These are phyloP conservation scores for Brachyalestes nurse DNA, from an alignment of 2,797 vertebrate species.

Conservation along the genomic window DNA sequence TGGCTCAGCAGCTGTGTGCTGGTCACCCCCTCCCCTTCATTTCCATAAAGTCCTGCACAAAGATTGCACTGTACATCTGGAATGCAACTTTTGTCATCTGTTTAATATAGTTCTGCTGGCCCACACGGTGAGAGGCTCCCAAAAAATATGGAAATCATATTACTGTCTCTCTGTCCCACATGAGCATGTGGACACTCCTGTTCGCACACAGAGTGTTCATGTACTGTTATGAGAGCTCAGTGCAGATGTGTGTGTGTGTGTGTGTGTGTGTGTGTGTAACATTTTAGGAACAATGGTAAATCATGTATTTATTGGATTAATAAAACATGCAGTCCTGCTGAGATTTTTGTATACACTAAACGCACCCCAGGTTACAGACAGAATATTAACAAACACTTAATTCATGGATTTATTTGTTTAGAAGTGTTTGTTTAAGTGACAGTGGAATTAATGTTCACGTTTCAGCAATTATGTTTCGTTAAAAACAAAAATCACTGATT, in stretches of 20 bases:
- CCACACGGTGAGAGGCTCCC: constrained; percentile 68
- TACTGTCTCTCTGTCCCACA: constrained; percentile 46
- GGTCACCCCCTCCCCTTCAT: constrained; percentile 74
- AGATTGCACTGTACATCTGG: constrained; percentile 84
- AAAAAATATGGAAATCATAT: constrained; percentile 78
- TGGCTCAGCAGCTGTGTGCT: constrained; percentile 83
- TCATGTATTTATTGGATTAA: background rate
- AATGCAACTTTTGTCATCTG: constrained; percentile 84
- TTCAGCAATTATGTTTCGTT: background rate
- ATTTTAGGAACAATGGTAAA: constrained; percentile 8
- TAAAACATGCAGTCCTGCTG: background rate
- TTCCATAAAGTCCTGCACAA: constrained; percentile 80
- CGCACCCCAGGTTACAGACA: background rate
- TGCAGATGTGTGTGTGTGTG: constrained; percentile 4
- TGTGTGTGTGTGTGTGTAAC: too few relatives aligned
- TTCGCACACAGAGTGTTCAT: constrained; percentile 13
- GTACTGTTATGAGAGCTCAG: background rate
- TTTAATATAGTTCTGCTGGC: constrained; percentile 79
- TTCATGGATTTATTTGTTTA: too few relatives aligned
- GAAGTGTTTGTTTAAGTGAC: background rate
- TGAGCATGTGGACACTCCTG: constrained; percentile 40
- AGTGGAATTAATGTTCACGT: background rate
- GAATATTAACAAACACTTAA: background rate
- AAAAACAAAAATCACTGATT: background rate
- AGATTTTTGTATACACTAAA: background rate